Evolutionary conservation across 2,113 vertebrate species (phyloP).

Genomic region (Clarias batrachus): DNA sequence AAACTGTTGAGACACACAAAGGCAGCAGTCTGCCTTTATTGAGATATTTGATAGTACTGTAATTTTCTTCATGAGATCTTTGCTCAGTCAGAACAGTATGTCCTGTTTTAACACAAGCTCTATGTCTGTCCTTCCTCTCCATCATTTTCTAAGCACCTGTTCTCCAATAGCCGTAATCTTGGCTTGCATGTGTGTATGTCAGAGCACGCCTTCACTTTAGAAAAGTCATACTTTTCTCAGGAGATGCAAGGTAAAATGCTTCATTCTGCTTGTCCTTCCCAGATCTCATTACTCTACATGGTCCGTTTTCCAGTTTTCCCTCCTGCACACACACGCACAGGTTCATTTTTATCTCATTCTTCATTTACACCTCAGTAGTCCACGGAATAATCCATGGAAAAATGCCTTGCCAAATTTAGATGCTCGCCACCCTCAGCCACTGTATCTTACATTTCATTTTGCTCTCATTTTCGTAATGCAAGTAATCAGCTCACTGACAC

Average conservation of each 20-base stretch:
- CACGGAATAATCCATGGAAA: conserved; percentile 2
- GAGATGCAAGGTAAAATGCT: conserved; percentile 41
- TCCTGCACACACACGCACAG: background rate
- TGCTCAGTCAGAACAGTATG: background rate
- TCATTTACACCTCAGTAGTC: conserved; percentile 4
- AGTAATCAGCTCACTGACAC: conserved; percentile 32
- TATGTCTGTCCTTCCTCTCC: conserved; percentile 8
- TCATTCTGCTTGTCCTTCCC: conserved; percentile 51
- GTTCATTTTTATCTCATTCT: background rate
- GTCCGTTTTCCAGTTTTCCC: conserved; percentile 37
- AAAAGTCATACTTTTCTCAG: conserved; percentile 40
- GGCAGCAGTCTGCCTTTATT: background rate
- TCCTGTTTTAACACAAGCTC: background rate
- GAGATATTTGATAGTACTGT: background rate
- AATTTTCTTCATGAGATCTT: background rate
- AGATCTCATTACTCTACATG: conserved; percentile 46
- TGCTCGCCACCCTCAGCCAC: conserved; percentile 2
- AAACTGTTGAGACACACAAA: background rate
- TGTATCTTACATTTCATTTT: conserved; percentile 35
- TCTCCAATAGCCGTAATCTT: conserved; percentile 11
- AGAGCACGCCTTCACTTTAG: conserved; percentile 25
- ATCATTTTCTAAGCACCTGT: conserved; percentile 13
- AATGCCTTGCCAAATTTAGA: conserved; percentile 31
- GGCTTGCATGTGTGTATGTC: conserved; percentile 19
- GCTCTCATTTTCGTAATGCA: conserved; percentile 22